Conservation (phyloP, 2,888 invertebrate genomes). For the Muscina levida region DNA sequence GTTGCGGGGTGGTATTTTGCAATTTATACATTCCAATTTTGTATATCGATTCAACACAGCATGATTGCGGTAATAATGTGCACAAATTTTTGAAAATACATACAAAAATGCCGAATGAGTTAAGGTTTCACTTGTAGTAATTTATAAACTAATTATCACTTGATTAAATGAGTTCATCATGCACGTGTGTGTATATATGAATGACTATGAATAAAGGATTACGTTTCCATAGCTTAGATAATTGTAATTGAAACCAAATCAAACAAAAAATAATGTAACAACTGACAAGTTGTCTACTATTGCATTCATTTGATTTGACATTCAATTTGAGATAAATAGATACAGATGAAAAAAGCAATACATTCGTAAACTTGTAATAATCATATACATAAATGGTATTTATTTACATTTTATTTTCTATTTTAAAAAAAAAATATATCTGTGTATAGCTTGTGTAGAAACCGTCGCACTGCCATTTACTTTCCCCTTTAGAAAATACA, state of each 20-base stretch:
- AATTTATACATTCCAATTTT: slow-evolving; percentile 60
- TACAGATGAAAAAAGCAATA: not conserved
- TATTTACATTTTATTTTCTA: not conserved
- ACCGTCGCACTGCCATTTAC: no score
- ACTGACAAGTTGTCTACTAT: not conserved
- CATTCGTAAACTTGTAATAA: not conserved
- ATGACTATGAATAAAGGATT: no score
- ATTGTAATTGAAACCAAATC: no score
- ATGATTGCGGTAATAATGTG: slow-evolving; percentile 43
- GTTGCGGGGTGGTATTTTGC: slow-evolving; percentile 53
- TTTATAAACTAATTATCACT: slow-evolving; percentile 56
- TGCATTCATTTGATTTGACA: not conserved
- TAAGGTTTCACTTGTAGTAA: slow-evolving; percentile 33
- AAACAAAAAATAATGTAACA: no score
- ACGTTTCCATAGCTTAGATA: no score
- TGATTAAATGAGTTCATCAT: slow-evolving; percentile 29
- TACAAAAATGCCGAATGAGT: slow-evolving; percentile 56
- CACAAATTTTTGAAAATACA: slow-evolving; percentile 58
- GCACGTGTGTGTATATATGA: slow-evolving; percentile 5
- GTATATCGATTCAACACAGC: slow-evolving; percentile 51
- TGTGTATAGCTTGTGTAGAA: no score
- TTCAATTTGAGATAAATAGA: not conserved
- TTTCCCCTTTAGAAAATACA: no score
- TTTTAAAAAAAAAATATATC: no score
- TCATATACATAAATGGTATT: not conserved